Base-by-base conservation (phyloP, 2,888 invertebrate species). In the Phortica okadai region DNA sequence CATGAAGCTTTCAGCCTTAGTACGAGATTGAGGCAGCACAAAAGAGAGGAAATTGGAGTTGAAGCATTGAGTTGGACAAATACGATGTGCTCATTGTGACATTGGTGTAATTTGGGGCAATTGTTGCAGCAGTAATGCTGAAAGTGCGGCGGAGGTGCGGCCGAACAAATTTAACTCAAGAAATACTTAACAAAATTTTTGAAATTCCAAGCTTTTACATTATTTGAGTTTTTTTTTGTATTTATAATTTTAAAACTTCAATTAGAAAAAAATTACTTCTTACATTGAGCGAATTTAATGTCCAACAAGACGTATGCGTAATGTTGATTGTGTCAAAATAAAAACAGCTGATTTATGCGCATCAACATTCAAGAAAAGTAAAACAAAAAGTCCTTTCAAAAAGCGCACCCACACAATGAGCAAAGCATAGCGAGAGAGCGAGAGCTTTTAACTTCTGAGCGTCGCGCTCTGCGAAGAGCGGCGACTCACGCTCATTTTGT, bases 301-400 rank as follows among this genome's bases (percentile, higher is more conserved):
- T 11, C 11, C 5, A 25, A 54, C 54, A 54, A 21, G 33, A 54
- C 25, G 25, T 41, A 67, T 67, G 67, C 67, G 44, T 67, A 67
- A 67, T 44, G 44, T 44, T 50, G 10, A 8, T 11, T 5, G 14
- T 11, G 50, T 14, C 50, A 66, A 77, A 77, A 74, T 77, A 58
- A 67, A 76, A 87, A 81, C 85, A 85, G 85, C 85, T 85, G 85
- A 87, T 85, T 62, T 72, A 56, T 72, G 54, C 10, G 54, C 56
- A n/a, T 33, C 16, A n/a, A 62, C 5, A 4, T 25, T 1, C 33
- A 62, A 72, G 2, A 33, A 72, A n/a, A 7, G 25, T 1, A 45
- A 69, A 69, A 69, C 44, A 45, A 54, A 54, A 33, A 33, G 33
- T 33, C 33, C 33, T 33, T 33, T 33, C 14, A 7, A 14, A 56